Conservation (phyloP, 2,113 vertebrate species). For the Entomyzon cyanotis region DNA sequence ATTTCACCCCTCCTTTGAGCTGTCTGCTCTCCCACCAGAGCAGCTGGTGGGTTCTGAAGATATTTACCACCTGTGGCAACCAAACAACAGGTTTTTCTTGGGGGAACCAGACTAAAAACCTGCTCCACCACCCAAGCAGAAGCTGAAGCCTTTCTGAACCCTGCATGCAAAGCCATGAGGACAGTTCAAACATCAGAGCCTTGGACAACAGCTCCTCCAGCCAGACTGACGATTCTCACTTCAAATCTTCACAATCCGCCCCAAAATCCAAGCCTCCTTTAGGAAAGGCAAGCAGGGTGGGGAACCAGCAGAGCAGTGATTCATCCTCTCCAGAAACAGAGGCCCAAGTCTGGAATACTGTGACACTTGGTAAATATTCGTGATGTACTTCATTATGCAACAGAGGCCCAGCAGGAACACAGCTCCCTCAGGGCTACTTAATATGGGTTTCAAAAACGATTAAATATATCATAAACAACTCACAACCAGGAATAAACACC, state of each 20-base stretch:
- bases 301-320: conserved; percentile 41
- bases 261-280: neutral
- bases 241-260: neutral
- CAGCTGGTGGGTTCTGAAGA: neutral
- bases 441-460: conserved; percentile 57
- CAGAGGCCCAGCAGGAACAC: conserved; percentile 48
- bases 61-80: rapidly evolving
- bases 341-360: conserved; percentile 39
- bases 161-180: rapidly evolving
- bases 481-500: conserved; percentile 61
- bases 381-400: conserved; percentile 67
- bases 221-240: neutral
- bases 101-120: neutral
- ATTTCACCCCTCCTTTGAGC: neutral
- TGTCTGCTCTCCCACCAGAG: neutral
- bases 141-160: neutral
- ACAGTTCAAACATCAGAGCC: neutral
- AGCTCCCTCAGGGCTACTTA: conserved; percentile 58
- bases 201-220: neutral
- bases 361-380: conserved; percentile 57
- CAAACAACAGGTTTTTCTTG: neutral
- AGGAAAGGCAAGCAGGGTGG: conserved; percentile 11
- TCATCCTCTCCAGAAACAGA: conserved; percentile 39
- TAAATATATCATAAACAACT: conserved; percentile 73
- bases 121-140: neutral